Evolutionary conservation across 2,888 invertebrate genomes (phyloP).

Genomic region (Drosophila eohydei): DNA sequence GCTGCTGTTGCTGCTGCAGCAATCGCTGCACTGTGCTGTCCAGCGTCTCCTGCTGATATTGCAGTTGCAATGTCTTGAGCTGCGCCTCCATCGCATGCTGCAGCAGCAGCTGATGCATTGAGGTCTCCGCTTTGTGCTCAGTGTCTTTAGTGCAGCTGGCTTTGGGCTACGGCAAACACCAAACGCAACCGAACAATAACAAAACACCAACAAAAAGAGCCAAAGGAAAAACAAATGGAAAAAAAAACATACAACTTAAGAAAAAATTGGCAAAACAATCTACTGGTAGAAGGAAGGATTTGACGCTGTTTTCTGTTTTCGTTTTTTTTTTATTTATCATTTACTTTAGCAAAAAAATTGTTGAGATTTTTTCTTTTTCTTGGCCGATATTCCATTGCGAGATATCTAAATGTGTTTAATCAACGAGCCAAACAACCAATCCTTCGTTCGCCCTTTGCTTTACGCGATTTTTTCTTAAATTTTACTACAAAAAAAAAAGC

Average conservation of each 20-base stretch:
- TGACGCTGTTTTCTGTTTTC: constrained; percentile 52
- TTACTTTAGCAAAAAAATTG: constrained; percentile 67
- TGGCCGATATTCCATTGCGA: constrained; percentile 83
- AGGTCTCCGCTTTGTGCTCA: constrained; percentile 31
- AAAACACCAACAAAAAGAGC: constrained; percentile 5
- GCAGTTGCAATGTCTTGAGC: constrained; percentile 77
- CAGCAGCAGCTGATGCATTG: constrained; percentile 76
- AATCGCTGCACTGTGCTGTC: constrained; percentile 71
- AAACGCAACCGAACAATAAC: constrained; percentile 47
- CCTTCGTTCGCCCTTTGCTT: constrained; percentile 76
- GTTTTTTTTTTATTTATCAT: constrained; percentile 18
- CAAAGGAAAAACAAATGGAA: constrained; percentile 52
- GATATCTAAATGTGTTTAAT: constrained; percentile 29
- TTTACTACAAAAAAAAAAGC: constrained; percentile 37
- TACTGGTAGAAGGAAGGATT: constrained; percentile 82
- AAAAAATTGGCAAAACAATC: constrained; percentile 74
- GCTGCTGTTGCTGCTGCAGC: constrained; percentile 82
- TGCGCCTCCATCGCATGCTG: constrained; percentile 81
- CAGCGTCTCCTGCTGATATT: constrained; percentile 73
- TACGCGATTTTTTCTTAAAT: constrained; percentile 60
- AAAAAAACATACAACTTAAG: constrained; percentile 77
- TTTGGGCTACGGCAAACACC: constrained; percentile 36
- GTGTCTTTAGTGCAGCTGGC: constrained; percentile 52
- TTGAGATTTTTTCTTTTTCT: constrained; percentile 86
- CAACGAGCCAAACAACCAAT: constrained; percentile 70